These are phyloP conservation scores for Liasis olivaceus DNA, from an alignment of 2,797 vertebrate genomes.

Conservation along the genomic window DNA sequence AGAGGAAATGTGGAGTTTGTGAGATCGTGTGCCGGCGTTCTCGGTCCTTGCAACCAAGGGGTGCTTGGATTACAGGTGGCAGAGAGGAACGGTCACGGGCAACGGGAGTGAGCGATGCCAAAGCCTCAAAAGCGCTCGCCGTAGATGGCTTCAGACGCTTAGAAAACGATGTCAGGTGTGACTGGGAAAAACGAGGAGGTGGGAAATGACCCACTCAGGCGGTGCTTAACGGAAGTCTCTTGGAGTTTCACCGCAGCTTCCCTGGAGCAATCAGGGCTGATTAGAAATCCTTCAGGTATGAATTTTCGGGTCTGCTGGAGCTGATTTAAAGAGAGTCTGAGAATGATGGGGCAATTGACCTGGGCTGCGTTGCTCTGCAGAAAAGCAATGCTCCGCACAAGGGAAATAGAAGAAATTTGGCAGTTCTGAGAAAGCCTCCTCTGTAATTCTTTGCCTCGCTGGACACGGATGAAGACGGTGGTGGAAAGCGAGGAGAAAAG, in stretches of 20 bases:
- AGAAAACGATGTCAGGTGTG: not conserved
- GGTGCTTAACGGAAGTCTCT: not conserved
- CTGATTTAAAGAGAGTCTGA: not conserved
- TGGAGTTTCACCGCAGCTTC: not conserved
- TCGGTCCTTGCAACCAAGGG: not conserved
- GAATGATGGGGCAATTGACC: not conserved
- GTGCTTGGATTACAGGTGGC: not conserved
- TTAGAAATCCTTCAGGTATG: not conserved
- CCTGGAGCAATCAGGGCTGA: not conserved
- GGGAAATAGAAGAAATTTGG: not conserved
- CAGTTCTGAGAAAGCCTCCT: not conserved
- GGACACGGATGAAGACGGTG: not conserved
- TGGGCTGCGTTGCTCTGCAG: not conserved
- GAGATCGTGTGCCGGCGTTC: not conserved
- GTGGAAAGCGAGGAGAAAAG: not conserved
- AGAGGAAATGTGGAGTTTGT: accelerated
- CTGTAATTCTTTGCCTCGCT: not conserved
- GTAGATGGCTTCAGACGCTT: not conserved
- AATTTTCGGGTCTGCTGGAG: not conserved
- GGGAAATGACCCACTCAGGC: not conserved
- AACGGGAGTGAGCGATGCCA: no score
- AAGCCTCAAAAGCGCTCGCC: no score
- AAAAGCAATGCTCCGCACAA: not conserved
- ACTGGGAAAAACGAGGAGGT: not conserved
- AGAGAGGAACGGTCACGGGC: not conserved